Conservation (phyloP, 2,888 invertebrate genomes). For the Lasioglossum figueresi region DNA sequence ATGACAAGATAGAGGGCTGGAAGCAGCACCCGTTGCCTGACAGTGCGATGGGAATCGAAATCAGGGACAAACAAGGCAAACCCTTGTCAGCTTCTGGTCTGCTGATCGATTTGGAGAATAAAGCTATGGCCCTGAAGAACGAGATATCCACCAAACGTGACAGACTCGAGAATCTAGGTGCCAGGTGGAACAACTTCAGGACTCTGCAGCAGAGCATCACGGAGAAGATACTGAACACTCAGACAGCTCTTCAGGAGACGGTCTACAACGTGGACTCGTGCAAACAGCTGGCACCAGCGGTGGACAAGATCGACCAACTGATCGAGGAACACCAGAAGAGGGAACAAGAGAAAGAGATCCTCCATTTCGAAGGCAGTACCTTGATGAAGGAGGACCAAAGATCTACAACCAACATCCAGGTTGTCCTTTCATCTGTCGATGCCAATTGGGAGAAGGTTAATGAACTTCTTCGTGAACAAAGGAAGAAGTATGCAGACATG, state of each 20-base stretch:
- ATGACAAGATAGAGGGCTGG: conserved; percentile 89
- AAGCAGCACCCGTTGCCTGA: conserved; percentile 89
- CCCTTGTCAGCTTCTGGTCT: conserved; percentile 90
- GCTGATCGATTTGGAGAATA: conserved; percentile 90
- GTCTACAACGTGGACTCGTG: conserved; percentile 85
- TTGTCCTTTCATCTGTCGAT: conserved; percentile 91
- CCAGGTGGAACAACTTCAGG: conserved; percentile 92
- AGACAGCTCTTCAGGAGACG: conserved; percentile 86
- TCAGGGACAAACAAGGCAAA: conserved; percentile 89
- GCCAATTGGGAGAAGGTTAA: conserved; percentile 92
- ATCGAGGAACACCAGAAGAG: conserved; percentile 86
- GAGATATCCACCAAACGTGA: conserved; percentile 89
- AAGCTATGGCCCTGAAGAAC: conserved; percentile 88
- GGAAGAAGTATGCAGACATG: conserved; percentile 90
- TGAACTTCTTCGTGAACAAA: conserved; percentile 90
- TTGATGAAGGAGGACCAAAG: conserved; percentile 93
- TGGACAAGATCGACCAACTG: conserved; percentile 85
- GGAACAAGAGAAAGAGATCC: conserved; percentile 87
- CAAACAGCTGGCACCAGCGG: conserved; percentile 84
- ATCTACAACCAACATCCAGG: conserved; percentile 92
- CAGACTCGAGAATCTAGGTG: conserved; percentile 89
- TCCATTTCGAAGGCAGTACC: conserved; percentile 92
- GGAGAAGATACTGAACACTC: conserved; percentile 87
- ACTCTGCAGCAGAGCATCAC: conserved; percentile 89
- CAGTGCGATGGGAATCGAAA: conserved; percentile 88